Conservation (phyloP, 1,140 invertebrate genomes). For the Drosophila repletoides region DNA sequence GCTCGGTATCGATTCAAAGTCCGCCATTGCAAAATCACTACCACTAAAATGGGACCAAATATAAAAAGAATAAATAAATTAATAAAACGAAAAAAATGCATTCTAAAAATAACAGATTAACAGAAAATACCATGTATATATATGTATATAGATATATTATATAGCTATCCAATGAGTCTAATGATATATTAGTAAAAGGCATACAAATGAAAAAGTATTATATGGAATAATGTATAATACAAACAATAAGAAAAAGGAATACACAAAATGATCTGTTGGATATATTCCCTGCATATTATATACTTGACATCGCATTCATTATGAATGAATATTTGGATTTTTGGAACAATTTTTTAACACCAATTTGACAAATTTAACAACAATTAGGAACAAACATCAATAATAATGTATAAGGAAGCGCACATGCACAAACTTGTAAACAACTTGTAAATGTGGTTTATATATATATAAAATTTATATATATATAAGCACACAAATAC, state of each 20-base stretch:
- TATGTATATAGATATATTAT: too few species aligned
- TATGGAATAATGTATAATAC: background rate
- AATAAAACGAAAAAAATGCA: constrained; percentile 4
- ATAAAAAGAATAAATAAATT: constrained; percentile 35
- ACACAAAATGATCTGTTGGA: background rate
- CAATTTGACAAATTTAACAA: constrained; percentile 20
- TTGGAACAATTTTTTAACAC: constrained; percentile 5
- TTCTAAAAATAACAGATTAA: constrained; percentile 11
- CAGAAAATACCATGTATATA: too few species aligned
- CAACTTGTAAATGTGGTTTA: too few species aligned
- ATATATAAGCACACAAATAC: too few species aligned
- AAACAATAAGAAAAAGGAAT: background rate
- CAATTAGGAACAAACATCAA: constrained; percentile 32
- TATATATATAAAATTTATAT: too few species aligned
- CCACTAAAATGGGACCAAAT: constrained; percentile 61
- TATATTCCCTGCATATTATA: background rate
- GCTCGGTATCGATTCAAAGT: constrained; percentile 71
- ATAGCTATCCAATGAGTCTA: constrained; percentile 1
- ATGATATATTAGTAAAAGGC: constrained; percentile 18
- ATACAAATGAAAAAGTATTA: constrained; percentile 15
- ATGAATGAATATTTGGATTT: background rate
- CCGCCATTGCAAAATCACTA: constrained; percentile 70
- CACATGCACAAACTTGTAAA: too few species aligned
- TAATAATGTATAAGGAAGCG: constrained; percentile 10
- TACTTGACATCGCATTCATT: background rate